Evolutionary conservation across 2,888 invertebrate genomes (phyloP), one percentile per base, ranked within the genome.

Genomic region (Urechis unicinctus): DNA sequence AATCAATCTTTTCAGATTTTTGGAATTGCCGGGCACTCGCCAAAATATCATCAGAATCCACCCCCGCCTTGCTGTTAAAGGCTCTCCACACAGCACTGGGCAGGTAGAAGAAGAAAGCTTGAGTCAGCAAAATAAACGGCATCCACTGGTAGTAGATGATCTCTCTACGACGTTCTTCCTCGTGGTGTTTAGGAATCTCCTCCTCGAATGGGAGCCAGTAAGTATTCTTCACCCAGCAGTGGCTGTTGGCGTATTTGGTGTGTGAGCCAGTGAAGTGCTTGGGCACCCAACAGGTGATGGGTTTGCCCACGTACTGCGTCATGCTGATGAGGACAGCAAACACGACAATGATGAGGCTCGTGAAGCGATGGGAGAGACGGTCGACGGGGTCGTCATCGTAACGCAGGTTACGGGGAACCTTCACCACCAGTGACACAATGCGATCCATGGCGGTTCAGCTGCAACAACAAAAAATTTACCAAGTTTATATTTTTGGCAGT

Each of bases 91-190:
- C 30, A 36, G 41, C 9, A 13, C 45, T n/a, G 4, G 76, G 76
- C 13, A 73, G 58, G 58, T 73, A 75, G 66, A 76, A 76, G 59
- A 68, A 65, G 51, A 77, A 65, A 9, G 76, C 76, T 57, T 71
- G 71, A 53, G 68, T 58, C 30, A 75, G 69, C 21, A 72, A 62
- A 59, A 71, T 71, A 58, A 72, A 71, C 6, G 72, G 71, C 64
- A 61, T 55, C 60, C 65, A 65, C 53, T 67, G 67, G 56, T 66
- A 66, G 52, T 66, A 66, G 24, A 64, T 55, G 28, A 69, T 50
- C 24, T 49, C 24, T 28, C 25, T 17, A 4, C 42, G 26, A n/a
- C 29, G n/a, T 5, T 53, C 21, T 4, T 25, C n/a, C 49, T 58
- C 53, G 28, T 53, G 50, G 2, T 17, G 31, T 17, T 49, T 46